Evolutionary conservation across 2,797 vertebrate genomes (phyloP).

Genomic region (Rhynchotus rufescens): DNA sequence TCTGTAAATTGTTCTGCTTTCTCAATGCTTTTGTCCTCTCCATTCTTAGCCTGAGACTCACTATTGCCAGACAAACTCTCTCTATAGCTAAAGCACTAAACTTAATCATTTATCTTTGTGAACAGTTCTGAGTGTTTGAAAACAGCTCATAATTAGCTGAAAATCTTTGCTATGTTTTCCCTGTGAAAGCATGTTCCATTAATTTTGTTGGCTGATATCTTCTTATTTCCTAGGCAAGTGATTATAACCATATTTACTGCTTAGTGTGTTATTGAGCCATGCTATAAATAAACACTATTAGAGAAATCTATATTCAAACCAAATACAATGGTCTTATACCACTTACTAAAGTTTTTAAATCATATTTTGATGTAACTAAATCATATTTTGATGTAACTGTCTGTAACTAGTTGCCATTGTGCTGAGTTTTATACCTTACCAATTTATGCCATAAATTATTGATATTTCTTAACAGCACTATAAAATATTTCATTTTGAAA

Average conservation of each 20-base stretch:
- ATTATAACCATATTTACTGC: background rate
- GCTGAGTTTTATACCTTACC: background rate
- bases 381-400: too few species aligned
- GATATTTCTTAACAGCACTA: background rate
- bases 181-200: background rate
- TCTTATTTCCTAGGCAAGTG: background rate
- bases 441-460: background rate
- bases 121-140: background rate
- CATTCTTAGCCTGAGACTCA: background rate
- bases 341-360: background rate
- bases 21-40: background rate
- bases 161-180: background rate
- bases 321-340: fast-evolving
- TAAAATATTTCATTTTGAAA: background rate
- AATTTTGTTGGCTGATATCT: background rate
- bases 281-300: background rate
- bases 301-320: background rate
- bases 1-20: background rate
- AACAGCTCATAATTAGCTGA: background rate
- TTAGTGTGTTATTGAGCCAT: background rate
- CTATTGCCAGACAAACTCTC: background rate
- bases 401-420: background rate
- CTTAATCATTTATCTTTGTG: background rate
- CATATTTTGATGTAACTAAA: too few species aligned
- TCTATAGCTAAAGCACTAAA: background rate